A percentile compares a stretch with the other conserved stretches of the same genome.
Evolutionary conservation across 2,888 invertebrate genomes (phyloP).

Genomic region (Dynastes maya): DNA sequence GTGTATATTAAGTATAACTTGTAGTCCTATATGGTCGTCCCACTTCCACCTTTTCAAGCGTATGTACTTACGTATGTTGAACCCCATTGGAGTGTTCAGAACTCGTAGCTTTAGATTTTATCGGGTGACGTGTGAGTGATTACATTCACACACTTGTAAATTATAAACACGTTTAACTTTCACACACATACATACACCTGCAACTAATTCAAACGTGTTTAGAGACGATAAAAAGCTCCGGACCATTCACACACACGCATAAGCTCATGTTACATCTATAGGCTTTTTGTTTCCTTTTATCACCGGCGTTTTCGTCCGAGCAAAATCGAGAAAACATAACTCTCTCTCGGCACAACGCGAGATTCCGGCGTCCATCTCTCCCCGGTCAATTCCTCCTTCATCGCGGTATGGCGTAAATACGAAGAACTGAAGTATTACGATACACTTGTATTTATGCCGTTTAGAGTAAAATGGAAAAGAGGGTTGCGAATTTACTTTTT

Average conservation of each 20-base stretch:
- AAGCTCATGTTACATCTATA: background rate
- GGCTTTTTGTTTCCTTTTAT: conserved; percentile 11
- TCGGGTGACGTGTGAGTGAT: conserved; percentile 50
- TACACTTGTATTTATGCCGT: background rate
- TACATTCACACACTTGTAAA: conserved; percentile 54
- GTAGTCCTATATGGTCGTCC: too few species aligned
- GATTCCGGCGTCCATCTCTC: background rate
- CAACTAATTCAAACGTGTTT: conserved; percentile 27
- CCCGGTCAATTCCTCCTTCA: conserved; percentile 1
- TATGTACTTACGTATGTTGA: too few species aligned
- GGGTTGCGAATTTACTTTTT: conserved; percentile 4
- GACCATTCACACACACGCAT: background rate
- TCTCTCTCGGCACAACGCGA: too few species aligned
- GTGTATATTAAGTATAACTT: too few species aligned
- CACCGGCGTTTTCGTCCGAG: background rate
- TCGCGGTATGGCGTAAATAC: background rate
- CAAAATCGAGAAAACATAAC: background rate
- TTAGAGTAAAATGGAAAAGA: background rate
- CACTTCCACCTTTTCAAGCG: too few species aligned
- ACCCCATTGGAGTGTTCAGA: background rate
- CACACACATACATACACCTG: background rate
- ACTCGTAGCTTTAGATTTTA: conserved; percentile 52
- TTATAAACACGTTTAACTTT: conserved; percentile 54
- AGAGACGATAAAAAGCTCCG: conserved; percentile 26
- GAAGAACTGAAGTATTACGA: background rate